Percentiles rank a stretch among this genome's conserved stretches.
Evolutionary conservation across 1,140 invertebrate species (phyloP).

Genomic region (Penaeus japonicus): DNA sequence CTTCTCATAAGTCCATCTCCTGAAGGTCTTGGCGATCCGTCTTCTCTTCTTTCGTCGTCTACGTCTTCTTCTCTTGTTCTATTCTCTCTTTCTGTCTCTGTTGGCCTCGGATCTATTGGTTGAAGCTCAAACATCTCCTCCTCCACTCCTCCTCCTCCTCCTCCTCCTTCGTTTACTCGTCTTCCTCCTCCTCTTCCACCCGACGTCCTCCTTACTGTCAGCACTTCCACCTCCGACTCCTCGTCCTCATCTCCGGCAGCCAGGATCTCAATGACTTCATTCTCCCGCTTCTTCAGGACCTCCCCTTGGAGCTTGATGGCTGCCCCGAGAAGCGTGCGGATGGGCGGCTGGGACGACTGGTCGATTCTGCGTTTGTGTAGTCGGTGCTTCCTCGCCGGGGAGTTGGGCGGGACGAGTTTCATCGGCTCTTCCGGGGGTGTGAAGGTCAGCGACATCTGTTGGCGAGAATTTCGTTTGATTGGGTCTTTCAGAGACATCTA

Average conservation of each 20-base stretch:
- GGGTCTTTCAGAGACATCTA: not conserved
- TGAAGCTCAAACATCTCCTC: too few relatives aligned
- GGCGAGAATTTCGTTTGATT: not conserved
- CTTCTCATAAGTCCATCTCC: not conserved
- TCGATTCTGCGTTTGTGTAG: not conserved
- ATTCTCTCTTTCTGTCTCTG: not conserved
- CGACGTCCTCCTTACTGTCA: not conserved
- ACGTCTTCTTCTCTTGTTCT: too few relatives aligned
- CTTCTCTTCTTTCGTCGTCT: too few relatives aligned
- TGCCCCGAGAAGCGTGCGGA: constrained; percentile 15
- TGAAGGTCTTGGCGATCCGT: not conserved
- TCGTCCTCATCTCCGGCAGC: not conserved
- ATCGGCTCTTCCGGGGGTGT: not conserved
- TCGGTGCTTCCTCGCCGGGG: not conserved
- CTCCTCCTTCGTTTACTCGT: not conserved
- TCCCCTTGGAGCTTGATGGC: not conserved
- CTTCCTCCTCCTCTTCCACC: not conserved
- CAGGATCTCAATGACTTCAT: not conserved
- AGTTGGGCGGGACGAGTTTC: not conserved
- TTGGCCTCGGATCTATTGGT: too few relatives aligned
- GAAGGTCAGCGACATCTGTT: constrained; percentile 28
- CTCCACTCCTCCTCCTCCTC: not conserved
- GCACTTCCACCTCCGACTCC: not conserved
- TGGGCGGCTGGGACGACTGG: not conserved
- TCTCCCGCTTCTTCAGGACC: not conserved